phyloP scores from a whole-genome alignment of 2,113 vertebrate genomes.

The Cottus gobio region DNA sequence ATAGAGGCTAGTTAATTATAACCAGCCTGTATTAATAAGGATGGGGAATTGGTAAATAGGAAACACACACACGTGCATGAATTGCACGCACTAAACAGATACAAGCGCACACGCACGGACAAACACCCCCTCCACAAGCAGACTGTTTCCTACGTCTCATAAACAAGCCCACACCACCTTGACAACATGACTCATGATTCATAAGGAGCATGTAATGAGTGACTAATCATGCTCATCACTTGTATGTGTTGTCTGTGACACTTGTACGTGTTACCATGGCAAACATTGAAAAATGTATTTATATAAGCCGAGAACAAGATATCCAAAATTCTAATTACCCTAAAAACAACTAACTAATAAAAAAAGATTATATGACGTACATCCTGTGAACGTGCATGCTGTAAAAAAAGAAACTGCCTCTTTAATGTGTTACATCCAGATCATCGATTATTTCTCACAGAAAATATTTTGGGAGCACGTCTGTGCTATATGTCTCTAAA shows the following conservation, averaged over 20 bases:
- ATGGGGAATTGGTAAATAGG: slow-evolving; percentile 78
- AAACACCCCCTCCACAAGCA: slow-evolving; percentile 58
- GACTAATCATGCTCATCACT: slow-evolving; percentile 56
- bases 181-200: slow-evolving; percentile 56
- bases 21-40: slow-evolving; percentile 79
- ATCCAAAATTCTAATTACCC: background rate
- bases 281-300: slow-evolving; percentile 15
- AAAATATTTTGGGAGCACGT: background rate
- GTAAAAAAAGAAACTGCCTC: background rate
- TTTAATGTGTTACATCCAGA: background rate
- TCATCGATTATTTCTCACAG: background rate
- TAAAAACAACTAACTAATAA: background rate
- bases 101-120: slow-evolving; percentile 11
- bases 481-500: background rate
- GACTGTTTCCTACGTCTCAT: slow-evolving; percentile 45
- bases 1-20: slow-evolving; percentile 83
- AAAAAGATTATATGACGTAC: background rate
- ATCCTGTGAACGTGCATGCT: background rate
- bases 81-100: slow-evolving; percentile 24
- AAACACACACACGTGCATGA: slow-evolving; percentile 35
- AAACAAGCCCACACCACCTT: slow-evolving; percentile 60
- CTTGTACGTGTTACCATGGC: slow-evolving; percentile 38
- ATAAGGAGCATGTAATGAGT: slow-evolving; percentile 40
- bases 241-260: slow-evolving; percentile 50
- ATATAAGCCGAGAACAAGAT: background rate